Evolutionary conservation across 2,113 vertebrate species (phyloP), one percentile per base, ranked within the genome.

Genomic region (Nyctereutes procyonoides): DNA sequence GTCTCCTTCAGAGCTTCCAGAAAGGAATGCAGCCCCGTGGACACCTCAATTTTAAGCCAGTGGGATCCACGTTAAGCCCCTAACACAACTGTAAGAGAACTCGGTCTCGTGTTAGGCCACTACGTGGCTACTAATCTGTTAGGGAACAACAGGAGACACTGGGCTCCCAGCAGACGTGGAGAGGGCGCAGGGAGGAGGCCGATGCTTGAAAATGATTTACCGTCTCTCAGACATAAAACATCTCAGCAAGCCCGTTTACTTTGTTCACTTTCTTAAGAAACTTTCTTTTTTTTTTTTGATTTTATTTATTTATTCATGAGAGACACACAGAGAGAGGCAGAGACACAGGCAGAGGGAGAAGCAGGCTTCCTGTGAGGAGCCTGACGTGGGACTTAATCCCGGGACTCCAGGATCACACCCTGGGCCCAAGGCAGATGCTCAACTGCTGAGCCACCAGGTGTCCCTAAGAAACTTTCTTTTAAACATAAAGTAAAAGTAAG

Each of bases 401-500:
- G 4, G 43, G 43, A 43, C 43, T 43, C 43, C 43, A 43, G 43
- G 43, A 43, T 43, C 43, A 43, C 43, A 43, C 43, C 43, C 43
- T 43, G 5, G 43, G 43, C 43, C 43, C 5, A 43, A 43, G 43
- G 43, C 43, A 43, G 43, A 43, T 5, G 5, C 43, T 43, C 43
- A 43, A 43, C 5, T 5, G 5, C 43, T 43, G 43, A 43, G 43
- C 43, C 43, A 43, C 43, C 43, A 43, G 43, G 43, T 43, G 43
- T 43, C 43, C 43, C 43, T 69, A 28, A 60, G 73, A 93, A 71
- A 73, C 24, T 35, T 71, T 32, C 71, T 71, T 56, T 35, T 8
- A 19, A 74, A 69, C 74, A 62, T 69, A 77, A 93, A 84, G 53
- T 22, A 51, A 91, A 84, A 83, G 69, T 92, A 79, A 93, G 83